A percentile compares a stretch with the other conserved stretches of the same genome.
These are phyloP conservation scores for Drosophila affinis DNA, from an alignment of 2,888 invertebrate species.

Conservation along the genomic window DNA sequence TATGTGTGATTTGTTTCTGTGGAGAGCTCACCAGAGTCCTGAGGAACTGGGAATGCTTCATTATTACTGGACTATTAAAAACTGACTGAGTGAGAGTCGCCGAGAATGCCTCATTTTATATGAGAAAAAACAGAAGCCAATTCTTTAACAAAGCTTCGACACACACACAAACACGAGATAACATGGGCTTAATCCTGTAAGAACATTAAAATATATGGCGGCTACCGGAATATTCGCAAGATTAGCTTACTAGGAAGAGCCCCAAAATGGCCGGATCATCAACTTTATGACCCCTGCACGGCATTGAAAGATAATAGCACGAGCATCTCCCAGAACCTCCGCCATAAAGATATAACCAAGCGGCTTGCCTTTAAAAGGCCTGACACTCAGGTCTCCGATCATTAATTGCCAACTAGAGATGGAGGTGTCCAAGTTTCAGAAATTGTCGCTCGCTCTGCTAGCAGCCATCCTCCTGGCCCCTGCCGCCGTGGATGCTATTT, in stretches of 20 bases:
- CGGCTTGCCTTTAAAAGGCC: constrained; percentile 62
- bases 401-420: constrained; percentile 54
- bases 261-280: constrained; percentile 27
- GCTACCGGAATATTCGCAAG: constrained; percentile 26
- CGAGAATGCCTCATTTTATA: constrained; percentile 55
- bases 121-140: constrained; percentile 8
- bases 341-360: constrained; percentile 56
- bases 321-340: neutral
- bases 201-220: constrained; percentile 24
- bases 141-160: neutral
- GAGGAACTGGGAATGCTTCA: constrained; percentile 38
- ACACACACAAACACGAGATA: constrained; percentile 23
- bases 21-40: constrained; percentile 48
- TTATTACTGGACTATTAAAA: constrained; percentile 23
- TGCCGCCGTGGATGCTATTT: constrained; percentile 52
- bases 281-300: constrained; percentile 40
- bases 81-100: constrained; percentile 43
- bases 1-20: too few species aligned
- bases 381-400: constrained; percentile 5
- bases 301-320: constrained; percentile 66
- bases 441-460: constrained; percentile 38
- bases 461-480: constrained; percentile 25
- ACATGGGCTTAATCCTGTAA: constrained; percentile 16
- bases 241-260: constrained; percentile 44
- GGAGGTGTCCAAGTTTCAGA: constrained; percentile 35